Conservation (phyloP, 2,113 vertebrate genomes). For the Labeo rohita region DNA sequence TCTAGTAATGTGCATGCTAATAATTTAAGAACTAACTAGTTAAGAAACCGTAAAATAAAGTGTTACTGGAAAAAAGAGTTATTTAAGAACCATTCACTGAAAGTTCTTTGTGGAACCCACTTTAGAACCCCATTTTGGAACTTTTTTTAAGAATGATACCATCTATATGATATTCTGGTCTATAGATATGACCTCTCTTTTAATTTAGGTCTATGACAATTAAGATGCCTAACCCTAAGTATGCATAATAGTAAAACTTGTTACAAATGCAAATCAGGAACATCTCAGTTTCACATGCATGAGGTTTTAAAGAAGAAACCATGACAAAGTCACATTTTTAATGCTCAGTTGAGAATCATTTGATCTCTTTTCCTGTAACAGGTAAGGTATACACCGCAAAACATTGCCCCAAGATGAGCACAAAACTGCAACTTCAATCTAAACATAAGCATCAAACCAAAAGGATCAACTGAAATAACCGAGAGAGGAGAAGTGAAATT, state of each 20-base stretch:
- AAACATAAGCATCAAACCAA: slow-evolving; percentile 11
- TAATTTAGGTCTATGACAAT: background rate
- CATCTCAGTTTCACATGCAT: background rate
- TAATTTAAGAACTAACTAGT: too few relatives aligned
- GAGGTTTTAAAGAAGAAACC: background rate
- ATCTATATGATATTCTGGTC: background rate
- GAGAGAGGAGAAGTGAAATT: slow-evolving; percentile 48
- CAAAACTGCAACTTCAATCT: background rate
- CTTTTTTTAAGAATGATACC: too few relatives aligned
- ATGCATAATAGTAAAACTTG: background rate
- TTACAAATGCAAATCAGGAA: background rate
- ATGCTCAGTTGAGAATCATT: background rate
- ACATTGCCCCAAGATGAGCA: background rate
- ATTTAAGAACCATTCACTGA: background rate
- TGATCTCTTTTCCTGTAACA: background rate
- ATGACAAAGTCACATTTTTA: background rate
- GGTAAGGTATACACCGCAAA: background rate
- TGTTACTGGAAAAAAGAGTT: background rate
- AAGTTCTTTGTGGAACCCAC: background rate
- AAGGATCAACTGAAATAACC: slow-evolving; percentile 52
- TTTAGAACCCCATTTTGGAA: too few relatives aligned
- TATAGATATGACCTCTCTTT: background rate
- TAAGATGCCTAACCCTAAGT: background rate
- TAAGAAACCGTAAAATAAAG: too few relatives aligned
- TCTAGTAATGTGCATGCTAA: too few relatives aligned